Evolutionary conservation across 2,888 invertebrate genomes (phyloP), one percentile per base, ranked within the genome.

Genomic region (Drosophila mercatorum): DNA sequence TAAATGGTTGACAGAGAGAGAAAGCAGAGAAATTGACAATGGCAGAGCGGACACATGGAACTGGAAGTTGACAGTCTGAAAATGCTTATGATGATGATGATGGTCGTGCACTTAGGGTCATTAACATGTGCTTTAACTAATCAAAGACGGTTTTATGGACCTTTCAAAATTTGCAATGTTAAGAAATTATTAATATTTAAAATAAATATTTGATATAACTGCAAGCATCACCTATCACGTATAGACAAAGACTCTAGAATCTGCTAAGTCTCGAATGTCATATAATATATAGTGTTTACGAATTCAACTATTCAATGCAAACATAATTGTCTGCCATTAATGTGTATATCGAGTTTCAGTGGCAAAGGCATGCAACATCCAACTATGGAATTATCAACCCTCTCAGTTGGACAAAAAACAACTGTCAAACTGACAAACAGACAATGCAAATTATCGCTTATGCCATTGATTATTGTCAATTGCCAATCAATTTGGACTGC

Each of bases 401-500:
- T 58, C 22, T 5, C 46, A 38, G 43, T 38, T 56, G 57, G 44
- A 60, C 51, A 46, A 71, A 63, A 31, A 31, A 71, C 28, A 71
- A 71, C 49, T 57, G 68, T 64, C 65, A 67, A 55, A 59, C 58
- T 53, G 65, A 34, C 58, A 69, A 52, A 61, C 64, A n/a, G 56
- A 68, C 89, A 89, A 87, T 87, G 57, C 72, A 87, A 89, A 87
- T 87, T 84, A 87, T 84, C 83, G 81, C 85, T 87, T 89, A 81
- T 75, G 55, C 84, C 76, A 80, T 83, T 81, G 87, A 89, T 87
- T 89, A 87, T 87, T 84, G 85, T 62, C 86, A 81, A 86, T 88
- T 85, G 86, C 69, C 86, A 85, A 88, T 85, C 81, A 79, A 84
- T 75, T 77, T 66, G 14, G 65, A 58, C 67, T 63, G 47, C 36